Evolutionary conservation across 1,140 invertebrate species (phyloP).

Genomic region (Papilio aristodemus): DNA sequence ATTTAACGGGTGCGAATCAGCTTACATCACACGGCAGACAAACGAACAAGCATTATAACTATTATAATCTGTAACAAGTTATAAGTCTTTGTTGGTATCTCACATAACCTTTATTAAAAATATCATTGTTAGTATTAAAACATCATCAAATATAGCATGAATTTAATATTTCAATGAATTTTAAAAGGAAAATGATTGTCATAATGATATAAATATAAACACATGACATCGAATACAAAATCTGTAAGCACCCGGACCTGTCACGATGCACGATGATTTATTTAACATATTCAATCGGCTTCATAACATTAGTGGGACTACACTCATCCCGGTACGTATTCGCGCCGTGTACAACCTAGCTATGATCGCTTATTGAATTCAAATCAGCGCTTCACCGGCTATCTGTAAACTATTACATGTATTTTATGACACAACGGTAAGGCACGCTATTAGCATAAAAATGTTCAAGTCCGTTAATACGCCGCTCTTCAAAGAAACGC

Average conservation of each 20-base stretch:
- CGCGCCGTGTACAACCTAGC: constrained; percentile 55
- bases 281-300: constrained; percentile 8
- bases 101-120: too few species aligned
- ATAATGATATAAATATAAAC: constrained; percentile 9
- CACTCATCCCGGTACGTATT: constrained; percentile 46
- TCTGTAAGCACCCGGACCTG: constrained; percentile 13
- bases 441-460: constrained; percentile 50
- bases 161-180: background rate
- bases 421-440: constrained; percentile 47
- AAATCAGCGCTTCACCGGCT: constrained; percentile 48
- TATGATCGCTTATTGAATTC: constrained; percentile 58
- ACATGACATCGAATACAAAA: constrained; percentile 12
- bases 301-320: constrained; percentile 34
- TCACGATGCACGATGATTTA: constrained; percentile 19
- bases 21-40: too few species aligned
- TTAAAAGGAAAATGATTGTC: constrained; percentile 15
- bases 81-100: too few species aligned
- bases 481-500: constrained; percentile 11
- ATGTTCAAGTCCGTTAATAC: constrained; percentile 39
- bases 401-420: constrained; percentile 51
- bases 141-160: background rate
- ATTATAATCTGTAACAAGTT: too few species aligned
- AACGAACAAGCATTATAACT: too few species aligned
- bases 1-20: too few species aligned
- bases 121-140: background rate